phyloP scores from a whole-genome alignment of 2,113 vertebrate genomes.

The Scolopax mira region DNA sequence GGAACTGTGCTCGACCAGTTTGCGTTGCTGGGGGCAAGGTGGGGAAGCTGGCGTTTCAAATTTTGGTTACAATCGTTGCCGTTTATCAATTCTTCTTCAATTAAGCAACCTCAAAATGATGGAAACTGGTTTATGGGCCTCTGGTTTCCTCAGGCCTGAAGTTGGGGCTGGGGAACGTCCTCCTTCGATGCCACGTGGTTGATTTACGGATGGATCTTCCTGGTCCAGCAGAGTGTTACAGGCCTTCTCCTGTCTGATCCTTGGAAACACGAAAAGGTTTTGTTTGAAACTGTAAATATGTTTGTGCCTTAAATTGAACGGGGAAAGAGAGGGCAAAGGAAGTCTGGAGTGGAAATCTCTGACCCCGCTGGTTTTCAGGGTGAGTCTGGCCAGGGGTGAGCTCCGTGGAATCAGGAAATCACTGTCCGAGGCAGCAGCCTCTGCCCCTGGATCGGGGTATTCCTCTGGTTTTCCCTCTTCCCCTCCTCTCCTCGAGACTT shows the following conservation, averaged over 20 bases:
- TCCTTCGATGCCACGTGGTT: background rate
- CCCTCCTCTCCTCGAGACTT: constrained; percentile 1
- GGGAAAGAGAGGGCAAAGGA: constrained; percentile 22
- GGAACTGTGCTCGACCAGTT: background rate
- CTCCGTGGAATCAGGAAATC: background rate
- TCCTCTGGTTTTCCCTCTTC: constrained; percentile 7
- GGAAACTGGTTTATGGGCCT: background rate
- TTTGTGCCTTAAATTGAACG: constrained; percentile 75
- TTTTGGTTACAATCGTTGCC: constrained; percentile 54
- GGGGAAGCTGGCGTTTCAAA: background rate
- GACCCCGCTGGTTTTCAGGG: constrained; percentile 10
- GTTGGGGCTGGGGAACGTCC: background rate
- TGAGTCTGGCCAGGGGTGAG: background rate
- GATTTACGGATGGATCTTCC: background rate
- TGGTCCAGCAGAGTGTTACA: background rate
- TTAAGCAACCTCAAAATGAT: constrained; percentile 24
- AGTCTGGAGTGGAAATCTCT: constrained; percentile 6
- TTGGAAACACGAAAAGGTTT: background rate
- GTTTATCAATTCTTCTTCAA: constrained; percentile 53
- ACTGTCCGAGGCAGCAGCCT: background rate
- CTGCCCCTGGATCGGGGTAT: background rate
- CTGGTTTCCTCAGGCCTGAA: background rate
- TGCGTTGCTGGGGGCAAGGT: constrained; percentile 18
- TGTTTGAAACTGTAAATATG: constrained; percentile 70
- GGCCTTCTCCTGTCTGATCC: background rate